Conservation (phyloP, 2,888 invertebrate genomes). For the Eledone cirrhosa region DNA sequence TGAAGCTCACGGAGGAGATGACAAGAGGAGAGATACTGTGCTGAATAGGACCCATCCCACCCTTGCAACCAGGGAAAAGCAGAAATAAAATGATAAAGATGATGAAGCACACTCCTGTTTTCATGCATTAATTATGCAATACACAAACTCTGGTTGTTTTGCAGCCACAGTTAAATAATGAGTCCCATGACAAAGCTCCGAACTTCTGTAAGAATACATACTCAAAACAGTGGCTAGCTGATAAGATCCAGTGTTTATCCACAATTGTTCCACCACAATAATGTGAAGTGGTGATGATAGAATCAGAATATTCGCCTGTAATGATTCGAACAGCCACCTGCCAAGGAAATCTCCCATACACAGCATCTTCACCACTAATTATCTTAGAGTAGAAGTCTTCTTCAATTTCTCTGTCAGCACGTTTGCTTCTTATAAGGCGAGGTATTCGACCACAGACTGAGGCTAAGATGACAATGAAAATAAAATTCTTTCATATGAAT, state of each 20-base stretch:
- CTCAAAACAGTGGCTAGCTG: constrained; percentile 64
- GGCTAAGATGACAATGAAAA: not conserved
- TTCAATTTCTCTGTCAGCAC: constrained; percentile 18
- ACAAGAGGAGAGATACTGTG: no score
- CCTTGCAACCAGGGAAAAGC: no score
- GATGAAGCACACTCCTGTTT: no score
- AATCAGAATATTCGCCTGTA: constrained; percentile 27
- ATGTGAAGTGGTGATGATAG: constrained; percentile 37
- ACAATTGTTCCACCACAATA: constrained; percentile 61
- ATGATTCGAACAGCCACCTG: constrained; percentile 52
- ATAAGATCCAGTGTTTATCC: constrained; percentile 59
- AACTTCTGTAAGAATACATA: constrained; percentile 37
- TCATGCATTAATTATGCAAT: no score
- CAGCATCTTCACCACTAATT: constrained; percentile 52
- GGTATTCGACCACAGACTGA: constrained; percentile 41
- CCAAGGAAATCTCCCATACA: constrained; percentile 61
- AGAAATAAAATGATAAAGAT: no score
- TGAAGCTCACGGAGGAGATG: no score
- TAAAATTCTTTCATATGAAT: no score
- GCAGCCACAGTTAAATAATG: no score
- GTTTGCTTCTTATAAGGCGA: constrained; percentile 7
- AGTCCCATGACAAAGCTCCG: no score
- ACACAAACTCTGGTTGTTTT: no score
- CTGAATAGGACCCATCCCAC: no score
- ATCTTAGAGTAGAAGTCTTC: constrained; percentile 39